Conservation (phyloP, 2,888 invertebrate genomes). For the Phyllotreta striolata region DNA sequence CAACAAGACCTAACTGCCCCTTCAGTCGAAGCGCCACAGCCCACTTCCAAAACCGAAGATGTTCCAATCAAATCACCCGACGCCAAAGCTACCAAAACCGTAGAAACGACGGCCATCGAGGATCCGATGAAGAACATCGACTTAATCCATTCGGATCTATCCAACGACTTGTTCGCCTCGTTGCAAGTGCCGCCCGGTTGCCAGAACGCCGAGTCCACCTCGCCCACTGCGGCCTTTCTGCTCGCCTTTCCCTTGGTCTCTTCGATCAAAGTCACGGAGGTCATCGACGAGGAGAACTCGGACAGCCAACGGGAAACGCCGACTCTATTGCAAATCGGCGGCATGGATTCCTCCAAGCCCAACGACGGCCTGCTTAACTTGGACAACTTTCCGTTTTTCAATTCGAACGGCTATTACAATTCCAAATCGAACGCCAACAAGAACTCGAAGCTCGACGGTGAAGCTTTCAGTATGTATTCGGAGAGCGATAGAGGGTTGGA, state of each 20-base stretch:
- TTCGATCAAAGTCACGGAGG: slow-evolving; percentile 65
- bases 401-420: slow-evolving; percentile 52
- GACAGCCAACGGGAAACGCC: slow-evolving; percentile 61
- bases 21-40: background rate
- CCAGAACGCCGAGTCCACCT: slow-evolving; percentile 69
- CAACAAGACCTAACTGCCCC: background rate
- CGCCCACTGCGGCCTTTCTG: slow-evolving; percentile 80
- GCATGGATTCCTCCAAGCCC: slow-evolving; percentile 56
- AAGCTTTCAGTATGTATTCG: background rate
- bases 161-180: slow-evolving; percentile 69
- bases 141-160: slow-evolving; percentile 63
- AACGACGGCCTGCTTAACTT: slow-evolving; percentile 56
- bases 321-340: slow-evolving; percentile 63
- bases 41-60: background rate
- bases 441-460: slow-evolving; percentile 1
- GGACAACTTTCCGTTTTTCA: slow-evolving; percentile 59
- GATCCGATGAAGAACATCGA: slow-evolving; percentile 46
- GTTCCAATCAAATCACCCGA: background rate
- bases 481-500: background rate
- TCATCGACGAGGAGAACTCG: slow-evolving; percentile 64
- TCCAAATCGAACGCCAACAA: slow-evolving; percentile 22
- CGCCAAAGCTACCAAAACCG: slow-evolving; percentile 6
- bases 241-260: slow-evolving; percentile 79
- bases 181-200: slow-evolving; percentile 66
- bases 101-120: slow-evolving; percentile 16